These are phyloP conservation scores for Scaptomyza tumidula DNA, from an alignment of 2,888 invertebrate species.

Conservation along the genomic window DNA sequence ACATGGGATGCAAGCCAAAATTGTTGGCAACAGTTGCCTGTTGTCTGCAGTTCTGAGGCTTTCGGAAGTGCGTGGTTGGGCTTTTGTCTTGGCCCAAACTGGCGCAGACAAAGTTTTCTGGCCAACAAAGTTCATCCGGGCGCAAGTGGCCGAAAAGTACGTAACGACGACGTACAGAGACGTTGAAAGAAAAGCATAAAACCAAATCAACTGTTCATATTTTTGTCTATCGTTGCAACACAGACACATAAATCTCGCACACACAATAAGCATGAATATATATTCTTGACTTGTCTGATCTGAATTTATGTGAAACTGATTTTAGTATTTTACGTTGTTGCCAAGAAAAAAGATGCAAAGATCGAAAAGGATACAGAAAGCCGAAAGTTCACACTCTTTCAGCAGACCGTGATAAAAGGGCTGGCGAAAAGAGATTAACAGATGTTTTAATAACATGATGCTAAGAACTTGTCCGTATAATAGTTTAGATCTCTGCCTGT, in stretches of 20 bases:
- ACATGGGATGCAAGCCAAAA: constrained; percentile 3
- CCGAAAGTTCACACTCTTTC: background rate
- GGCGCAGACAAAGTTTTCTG: constrained; percentile 40
- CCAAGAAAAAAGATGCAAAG: constrained; percentile 11
- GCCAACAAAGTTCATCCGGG: constrained; percentile 10
- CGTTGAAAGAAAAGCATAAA: constrained; percentile 20
- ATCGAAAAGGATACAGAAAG: background rate
- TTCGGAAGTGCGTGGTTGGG: constrained; percentile 33
- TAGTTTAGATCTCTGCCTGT: no score
- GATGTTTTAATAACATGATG: no score
- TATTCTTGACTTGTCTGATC: constrained; percentile 64
- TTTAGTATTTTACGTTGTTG: constrained; percentile 56
- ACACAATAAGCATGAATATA: constrained; percentile 36
- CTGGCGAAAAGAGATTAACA: no score
- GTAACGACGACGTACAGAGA: constrained; percentile 38
- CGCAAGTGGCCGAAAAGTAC: constrained; percentile 41
- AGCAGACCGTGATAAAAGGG: no score
- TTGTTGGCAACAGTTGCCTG: constrained; percentile 36
- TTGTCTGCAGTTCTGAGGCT: constrained; percentile 30
- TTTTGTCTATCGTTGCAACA: constrained; percentile 60
- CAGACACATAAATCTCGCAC: constrained; percentile 82
- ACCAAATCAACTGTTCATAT: constrained; percentile 69
- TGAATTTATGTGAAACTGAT: constrained; percentile 83
- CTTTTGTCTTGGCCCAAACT: constrained; percentile 38
- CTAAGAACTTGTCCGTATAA: no score